Base-by-base conservation (phyloP, 1,140 invertebrate genomes). In the Laupala kohalensis region DNA sequence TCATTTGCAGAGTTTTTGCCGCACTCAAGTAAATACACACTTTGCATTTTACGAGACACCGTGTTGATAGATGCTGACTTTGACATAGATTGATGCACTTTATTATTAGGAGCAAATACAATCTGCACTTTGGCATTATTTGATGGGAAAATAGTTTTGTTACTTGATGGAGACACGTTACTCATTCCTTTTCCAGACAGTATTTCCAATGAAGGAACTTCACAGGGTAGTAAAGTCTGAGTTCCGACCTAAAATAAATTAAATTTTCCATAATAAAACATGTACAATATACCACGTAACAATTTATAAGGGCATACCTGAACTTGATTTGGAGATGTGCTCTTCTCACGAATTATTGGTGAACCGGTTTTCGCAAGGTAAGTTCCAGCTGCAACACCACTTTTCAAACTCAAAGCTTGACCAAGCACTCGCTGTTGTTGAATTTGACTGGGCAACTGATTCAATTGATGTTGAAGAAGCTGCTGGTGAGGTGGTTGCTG, bases 291-390 rank as follows among this genome's bases (percentile, higher is more conserved):
- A 26, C 25, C 12, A 9, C 26, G 27, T 3, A 9, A 28, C 13
- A 67, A 65, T 65, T 65, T 9, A 68, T 0, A 68, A 30, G 13
- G 5, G 13, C 72, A 19, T 12, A 73, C 72, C 63, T 73, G 72
- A 25, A 73, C 72, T 66, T 73, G 72, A 23, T 70, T 62, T 26
- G 72, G 72, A 25, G 70, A 72, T 23, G 73, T 74, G 28, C 69
- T 67, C 53, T 68, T 73, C 63, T 70, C 71, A 30, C 72, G 73
- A 53, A 53, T 19, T 2, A 53, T 19, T 13, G 37, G 37, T 13
- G 37, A 53, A 53, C 37, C 9, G 19, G 9, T 53, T 53, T 53
- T 53, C 19, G 37, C 37, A 53, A 13, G 9, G 9, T 13, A 0
- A 53, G 9, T 53, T 53, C 37, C 37, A 13, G 37, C 37, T 13